Percentiles rank a stretch among this genome's conserved stretches.
Conservation (phyloP, 2,797 vertebrate genomes). For the Propithecus perrieri region DNA sequence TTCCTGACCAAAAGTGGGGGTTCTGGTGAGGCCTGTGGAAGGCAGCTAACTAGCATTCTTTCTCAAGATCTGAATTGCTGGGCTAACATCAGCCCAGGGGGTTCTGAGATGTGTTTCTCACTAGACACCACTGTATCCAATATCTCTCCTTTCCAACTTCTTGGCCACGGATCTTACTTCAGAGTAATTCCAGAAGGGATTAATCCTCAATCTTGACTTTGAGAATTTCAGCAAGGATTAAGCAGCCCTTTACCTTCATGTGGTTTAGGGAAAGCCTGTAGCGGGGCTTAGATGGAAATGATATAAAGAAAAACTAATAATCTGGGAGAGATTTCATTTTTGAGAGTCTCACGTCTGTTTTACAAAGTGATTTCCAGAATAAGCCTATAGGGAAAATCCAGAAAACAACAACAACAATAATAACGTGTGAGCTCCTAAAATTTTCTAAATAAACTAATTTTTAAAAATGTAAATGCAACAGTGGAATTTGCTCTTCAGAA, state of each 20-base stretch:
- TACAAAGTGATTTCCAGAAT: neutral
- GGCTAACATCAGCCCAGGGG: neutral
- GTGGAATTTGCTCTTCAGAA: neutral
- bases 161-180: neutral
- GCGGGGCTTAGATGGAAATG: neutral
- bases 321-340: neutral
- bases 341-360: neutral
- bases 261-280: neutral
- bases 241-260: neutral
- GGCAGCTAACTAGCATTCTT: neutral
- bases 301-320: neutral
- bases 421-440: neutral
- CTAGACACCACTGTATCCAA: too few relatives aligned
- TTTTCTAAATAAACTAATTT: neutral
- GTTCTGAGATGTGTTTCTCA: neutral
- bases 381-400: neutral
- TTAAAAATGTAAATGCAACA: neutral
- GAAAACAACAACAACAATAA: neutral
- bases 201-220: neutral
- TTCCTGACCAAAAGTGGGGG: neutral
- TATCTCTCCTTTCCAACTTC: neutral
- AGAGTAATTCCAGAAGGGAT: too few relatives aligned
- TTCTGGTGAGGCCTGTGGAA: neutral
- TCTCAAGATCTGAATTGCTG: neutral
- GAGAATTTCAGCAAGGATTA: neutral